phyloP scores from a whole-genome alignment of 2,888 invertebrate species.

The Tenthredo distinguenda region DNA sequence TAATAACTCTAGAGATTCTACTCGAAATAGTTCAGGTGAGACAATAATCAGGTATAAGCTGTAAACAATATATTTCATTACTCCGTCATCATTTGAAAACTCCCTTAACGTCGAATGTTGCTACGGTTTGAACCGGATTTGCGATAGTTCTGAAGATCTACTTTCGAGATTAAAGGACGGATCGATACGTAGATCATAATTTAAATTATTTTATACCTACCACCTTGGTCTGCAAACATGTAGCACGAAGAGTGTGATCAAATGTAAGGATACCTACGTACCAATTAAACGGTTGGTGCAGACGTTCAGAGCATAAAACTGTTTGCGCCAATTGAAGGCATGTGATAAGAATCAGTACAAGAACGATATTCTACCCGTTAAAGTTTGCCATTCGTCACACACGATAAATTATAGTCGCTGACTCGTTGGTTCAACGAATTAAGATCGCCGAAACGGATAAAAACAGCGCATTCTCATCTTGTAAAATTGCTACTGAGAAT shows the following conservation, averaged over 20 bases:
- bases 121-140: not conserved
- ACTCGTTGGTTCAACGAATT: not conserved
- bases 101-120: not conserved
- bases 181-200: not conserved
- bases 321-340: not conserved
- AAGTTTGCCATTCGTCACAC: not conserved
- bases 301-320: not conserved
- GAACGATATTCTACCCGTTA: not conserved
- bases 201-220: not conserved
- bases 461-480: not conserved
- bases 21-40: not conserved
- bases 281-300: not conserved
- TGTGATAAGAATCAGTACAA: not conserved
- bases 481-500: not conserved
- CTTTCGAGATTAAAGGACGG: too few relatives aligned
- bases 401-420: slow-evolving; percentile 13
- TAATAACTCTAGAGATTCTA: not conserved
- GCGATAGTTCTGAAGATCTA: not conserved
- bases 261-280: not conserved
- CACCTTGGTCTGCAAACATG: not conserved
- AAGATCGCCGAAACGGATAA: slow-evolving; percentile 3
- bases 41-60: not conserved
- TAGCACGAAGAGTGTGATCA: not conserved
- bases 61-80: not conserved
- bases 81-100: not conserved